Percentiles rank a stretch among this genome's conserved stretches.
phyloP scores from a whole-genome alignment of 2,797 vertebrate genomes.

The Acanthiza pusilla region DNA sequence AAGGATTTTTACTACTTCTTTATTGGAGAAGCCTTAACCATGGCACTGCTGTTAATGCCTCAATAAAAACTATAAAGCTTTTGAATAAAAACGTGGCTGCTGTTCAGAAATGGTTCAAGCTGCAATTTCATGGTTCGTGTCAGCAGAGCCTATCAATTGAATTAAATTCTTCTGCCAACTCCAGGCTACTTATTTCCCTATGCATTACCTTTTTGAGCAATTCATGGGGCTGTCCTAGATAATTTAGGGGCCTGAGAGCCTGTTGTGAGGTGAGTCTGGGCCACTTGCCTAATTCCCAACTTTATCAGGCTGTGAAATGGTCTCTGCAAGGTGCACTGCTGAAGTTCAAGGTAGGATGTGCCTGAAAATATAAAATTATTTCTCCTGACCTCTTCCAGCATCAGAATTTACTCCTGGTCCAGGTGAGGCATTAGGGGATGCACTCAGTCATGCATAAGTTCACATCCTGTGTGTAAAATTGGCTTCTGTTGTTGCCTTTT shows the following conservation, averaged over 20 bases:
- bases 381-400: not conserved
- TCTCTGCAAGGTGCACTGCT: not conserved
- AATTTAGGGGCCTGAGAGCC: not conserved
- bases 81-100: constrained; percentile 14
- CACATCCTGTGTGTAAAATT: not conserved
- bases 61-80: constrained; percentile 16
- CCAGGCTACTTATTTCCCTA: not conserved
- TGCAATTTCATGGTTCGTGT: constrained; percentile 37
- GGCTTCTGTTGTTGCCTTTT: not conserved
- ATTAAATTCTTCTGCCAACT: not conserved
- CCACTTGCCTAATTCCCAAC: not conserved
- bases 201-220: not conserved
- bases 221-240: not conserved
- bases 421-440: not conserved
- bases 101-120: constrained; percentile 27
- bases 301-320: not conserved
- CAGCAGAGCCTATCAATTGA: constrained; percentile 21
- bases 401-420: not conserved
- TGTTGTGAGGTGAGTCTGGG: not conserved
- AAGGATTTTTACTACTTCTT: not conserved
- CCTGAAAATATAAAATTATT: not conserved
- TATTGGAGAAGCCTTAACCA: not conserved
- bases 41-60: constrained; percentile 26
- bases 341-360: not conserved
- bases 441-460: not conserved